Percentiles rank a stretch among this genome's conserved stretches.
phyloP scores from a whole-genome alignment of 2,888 invertebrate species.

The Thera obeliscata region DNA sequence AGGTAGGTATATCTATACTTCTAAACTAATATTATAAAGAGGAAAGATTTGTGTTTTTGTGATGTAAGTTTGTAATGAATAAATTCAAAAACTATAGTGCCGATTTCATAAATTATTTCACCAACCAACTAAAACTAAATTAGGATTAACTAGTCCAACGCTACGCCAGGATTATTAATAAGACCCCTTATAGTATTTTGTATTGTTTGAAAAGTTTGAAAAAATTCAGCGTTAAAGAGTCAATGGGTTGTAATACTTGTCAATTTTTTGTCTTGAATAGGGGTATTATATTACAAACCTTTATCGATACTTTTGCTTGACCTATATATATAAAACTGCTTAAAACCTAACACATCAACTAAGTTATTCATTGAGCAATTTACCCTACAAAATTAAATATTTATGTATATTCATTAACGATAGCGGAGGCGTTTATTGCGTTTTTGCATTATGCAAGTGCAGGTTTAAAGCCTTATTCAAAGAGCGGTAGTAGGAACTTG shows the following conservation, averaged over 20 bases:
- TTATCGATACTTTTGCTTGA: slow-evolving; percentile 9
- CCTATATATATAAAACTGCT: slow-evolving; percentile 25
- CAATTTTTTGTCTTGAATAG: neutral
- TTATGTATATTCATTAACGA: slow-evolving; percentile 51
- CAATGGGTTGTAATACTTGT: neutral
- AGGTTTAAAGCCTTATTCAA: slow-evolving; percentile 63
- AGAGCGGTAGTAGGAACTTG: slow-evolving; percentile 58
- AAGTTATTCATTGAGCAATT: slow-evolving; percentile 58
- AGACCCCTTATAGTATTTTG: too few relatives aligned
- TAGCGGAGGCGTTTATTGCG: slow-evolving; percentile 25
- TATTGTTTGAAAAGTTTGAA: too few relatives aligned
- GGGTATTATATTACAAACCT: neutral
- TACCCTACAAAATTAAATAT: slow-evolving; percentile 54
- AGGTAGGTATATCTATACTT: too few relatives aligned
- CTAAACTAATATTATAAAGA: too few relatives aligned
- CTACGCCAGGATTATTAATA: too few relatives aligned
- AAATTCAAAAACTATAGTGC: too few relatives aligned
- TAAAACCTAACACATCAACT: slow-evolving; percentile 35
- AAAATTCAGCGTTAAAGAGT: neutral
- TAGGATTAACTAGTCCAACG: too few relatives aligned
- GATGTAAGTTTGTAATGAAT: too few relatives aligned
- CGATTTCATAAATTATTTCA: too few relatives aligned
- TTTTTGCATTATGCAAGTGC: slow-evolving; percentile 62
- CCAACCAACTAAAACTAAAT: too few relatives aligned
- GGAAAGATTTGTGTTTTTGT: too few relatives aligned